A percentile compares a stretch with the other conserved stretches of the same genome.
Conservation (phyloP, 2,888 invertebrate species). For the Argyra leucocephala region DNA sequence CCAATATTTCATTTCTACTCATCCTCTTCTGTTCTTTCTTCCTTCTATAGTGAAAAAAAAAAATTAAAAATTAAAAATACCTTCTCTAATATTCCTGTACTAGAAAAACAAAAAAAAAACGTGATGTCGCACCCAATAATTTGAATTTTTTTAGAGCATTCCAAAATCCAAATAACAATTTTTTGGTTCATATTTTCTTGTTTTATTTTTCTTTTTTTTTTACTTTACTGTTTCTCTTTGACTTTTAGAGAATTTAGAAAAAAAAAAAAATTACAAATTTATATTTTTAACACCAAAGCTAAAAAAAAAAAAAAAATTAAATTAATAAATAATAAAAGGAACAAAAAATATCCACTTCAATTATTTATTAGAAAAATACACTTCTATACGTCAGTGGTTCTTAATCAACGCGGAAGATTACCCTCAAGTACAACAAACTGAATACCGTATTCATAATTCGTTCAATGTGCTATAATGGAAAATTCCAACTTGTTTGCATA, state of each 20-base stretch:
- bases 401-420: no score
- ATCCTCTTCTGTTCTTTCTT: no score
- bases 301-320: neutral
- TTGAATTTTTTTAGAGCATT: neutral
- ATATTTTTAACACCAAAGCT: neutral
- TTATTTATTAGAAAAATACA: no score
- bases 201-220: no score
- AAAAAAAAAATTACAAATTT: neutral
- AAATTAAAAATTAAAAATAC: neutral
- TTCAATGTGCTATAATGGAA: no score
- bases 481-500: no score
- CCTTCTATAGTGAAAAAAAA: neutral
- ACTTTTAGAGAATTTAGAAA: neutral
- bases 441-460: no score
- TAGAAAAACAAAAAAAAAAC: neutral
- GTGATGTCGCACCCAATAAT: slow-evolving; percentile 4
- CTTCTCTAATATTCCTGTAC: neutral
- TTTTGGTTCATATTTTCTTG: neutral
- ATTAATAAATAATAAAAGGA: neutral
- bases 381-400: no score
- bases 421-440: no score
- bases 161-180: no score
- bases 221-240: no score
- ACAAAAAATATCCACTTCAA: neutral
- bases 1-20: no score